Evolutionary conservation across 2,113 vertebrate genomes (phyloP), one percentile per base, ranked within the genome.

Genomic region (Daubentonia madagascariensis): DNA sequence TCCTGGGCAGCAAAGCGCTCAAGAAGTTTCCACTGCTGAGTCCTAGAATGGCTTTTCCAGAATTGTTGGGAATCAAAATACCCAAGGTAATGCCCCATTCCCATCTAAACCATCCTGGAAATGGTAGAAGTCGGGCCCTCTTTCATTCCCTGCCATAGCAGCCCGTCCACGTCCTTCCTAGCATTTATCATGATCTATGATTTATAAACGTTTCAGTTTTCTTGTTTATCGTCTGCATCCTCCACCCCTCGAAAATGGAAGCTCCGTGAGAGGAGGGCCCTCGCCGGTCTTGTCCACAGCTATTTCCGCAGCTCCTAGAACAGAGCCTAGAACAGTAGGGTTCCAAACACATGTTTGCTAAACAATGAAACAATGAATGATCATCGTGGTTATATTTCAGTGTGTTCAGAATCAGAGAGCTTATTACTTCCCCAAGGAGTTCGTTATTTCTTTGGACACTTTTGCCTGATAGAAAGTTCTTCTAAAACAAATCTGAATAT

Each of bases 41-140:
- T 85, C 94, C 85, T 6, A 95, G 76, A 12, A 72, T 45, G 5
- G 1, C 17, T 76, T 73, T 40, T 40, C 83, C 28, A 70, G 91
- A 67, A 81, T 18, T 18, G 3, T 37, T 28, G 80, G 45, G 70
- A 70, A 54, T 52, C 48, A 59, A 50, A 8, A 9, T 13, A 17
- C 17, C 23, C 20, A 37, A 61, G 25, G 12, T 30, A 16, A 68
- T 16, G 14, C 57, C 65, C 4, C 0, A 7, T 52, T 85, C 73
- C 59, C 45, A 10, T 12, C 50, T 6, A 28, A 85, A 30, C 7
- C n/a, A 32, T 57, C 43, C 40, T 30, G 48, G 40, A 78, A 72
- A 35, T 3, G 48, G 22, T 22, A 1, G 52, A 6, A 2, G 8
- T 35, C 0, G 0, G 30, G 23, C 12, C 0, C 0, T 40, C 7